Evolutionary conservation across 2,888 invertebrate genomes (phyloP).

Genomic region (Doris montereyensis): DNA sequence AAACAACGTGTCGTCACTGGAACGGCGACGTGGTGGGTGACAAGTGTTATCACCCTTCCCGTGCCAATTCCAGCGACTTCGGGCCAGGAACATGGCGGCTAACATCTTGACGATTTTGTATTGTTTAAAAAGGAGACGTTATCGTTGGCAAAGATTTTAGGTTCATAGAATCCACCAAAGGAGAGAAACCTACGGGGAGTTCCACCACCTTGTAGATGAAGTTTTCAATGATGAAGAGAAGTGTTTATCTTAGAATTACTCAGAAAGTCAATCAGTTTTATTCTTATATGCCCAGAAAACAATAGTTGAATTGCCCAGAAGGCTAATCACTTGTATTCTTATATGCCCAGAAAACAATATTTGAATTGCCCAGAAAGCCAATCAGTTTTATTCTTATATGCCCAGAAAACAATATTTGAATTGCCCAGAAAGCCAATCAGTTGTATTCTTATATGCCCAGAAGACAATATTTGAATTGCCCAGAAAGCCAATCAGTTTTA

Average conservation of each 20-base stretch:
- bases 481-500: no score
- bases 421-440: no score
- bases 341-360: no score
- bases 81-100: not conserved
- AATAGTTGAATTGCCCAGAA: no score
- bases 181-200: slow-evolving; percentile 22
- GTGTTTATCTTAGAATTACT: slow-evolving; percentile 4
- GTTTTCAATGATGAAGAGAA: slow-evolving; percentile 10
- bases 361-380: no score
- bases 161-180: slow-evolving; percentile 13
- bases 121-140: slow-evolving; percentile 14
- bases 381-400: no score
- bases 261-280: no score
- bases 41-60: not conserved
- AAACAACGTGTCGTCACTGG: slow-evolving; percentile 20
- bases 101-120: slow-evolving; percentile 12
- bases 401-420: no score
- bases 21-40: slow-evolving; percentile 22
- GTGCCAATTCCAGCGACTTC: slow-evolving; percentile 10
- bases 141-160: slow-evolving; percentile 15
- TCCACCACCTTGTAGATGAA: slow-evolving; percentile 6
- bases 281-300: no score
- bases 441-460: no score
- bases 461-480: no score
- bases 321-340: no score